These are phyloP conservation scores for Dolichopus griseipennis DNA, from an alignment of 2,888 invertebrate species.

Conservation along the genomic window DNA sequence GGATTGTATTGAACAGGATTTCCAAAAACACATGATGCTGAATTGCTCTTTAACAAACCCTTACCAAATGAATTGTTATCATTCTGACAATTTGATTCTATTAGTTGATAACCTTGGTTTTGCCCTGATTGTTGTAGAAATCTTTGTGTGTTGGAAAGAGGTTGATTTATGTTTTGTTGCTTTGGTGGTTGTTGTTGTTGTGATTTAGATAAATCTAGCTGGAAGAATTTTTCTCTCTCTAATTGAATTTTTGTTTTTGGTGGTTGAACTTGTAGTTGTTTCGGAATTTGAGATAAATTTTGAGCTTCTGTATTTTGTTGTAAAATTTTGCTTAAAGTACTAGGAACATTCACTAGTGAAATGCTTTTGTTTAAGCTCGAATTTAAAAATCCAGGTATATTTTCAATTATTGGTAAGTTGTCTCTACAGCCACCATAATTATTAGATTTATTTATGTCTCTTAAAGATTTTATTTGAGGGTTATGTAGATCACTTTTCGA, in stretches of 20 bases:
- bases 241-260: constrained; percentile 15
- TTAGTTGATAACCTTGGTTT: constrained; percentile 9
- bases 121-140: constrained; percentile 11
- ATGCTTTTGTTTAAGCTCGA: constrained; percentile 36
- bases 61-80: constrained; percentile 14
- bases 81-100: background rate
- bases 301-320: constrained; percentile 32
- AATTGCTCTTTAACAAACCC: constrained; percentile 38
- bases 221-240: constrained; percentile 12
- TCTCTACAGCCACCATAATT: background rate
- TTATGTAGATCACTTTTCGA: background rate
- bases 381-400: constrained; percentile 20
- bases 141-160: background rate
- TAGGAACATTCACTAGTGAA: constrained; percentile 38
- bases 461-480: background rate
- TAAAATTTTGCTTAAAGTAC: constrained; percentile 1
- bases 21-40: constrained; percentile 40
- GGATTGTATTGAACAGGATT: constrained; percentile 25
- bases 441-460: background rate
- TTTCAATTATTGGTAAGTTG: constrained; percentile 12
- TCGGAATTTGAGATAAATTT: constrained; percentile 23
- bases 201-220: background rate
- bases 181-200: background rate
- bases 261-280: constrained; percentile 20
- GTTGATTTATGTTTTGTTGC: background rate